Conservation (phyloP, 2,113 vertebrate species). For the Spermophilus dauricus region DNA sequence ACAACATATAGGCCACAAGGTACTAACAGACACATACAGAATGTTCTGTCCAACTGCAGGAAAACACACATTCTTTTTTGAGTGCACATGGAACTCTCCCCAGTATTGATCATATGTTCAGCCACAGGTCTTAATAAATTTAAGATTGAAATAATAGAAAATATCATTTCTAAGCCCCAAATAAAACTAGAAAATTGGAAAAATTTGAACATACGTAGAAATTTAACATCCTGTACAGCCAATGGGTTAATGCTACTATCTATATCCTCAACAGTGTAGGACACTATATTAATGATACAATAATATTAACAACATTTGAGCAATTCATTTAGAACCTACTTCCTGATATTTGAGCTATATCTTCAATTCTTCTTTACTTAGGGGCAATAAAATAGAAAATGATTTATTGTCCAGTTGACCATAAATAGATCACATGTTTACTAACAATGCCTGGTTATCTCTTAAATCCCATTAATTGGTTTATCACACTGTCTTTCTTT, state of each 20-base stretch:
- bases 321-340: neutral
- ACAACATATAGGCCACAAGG: neutral
- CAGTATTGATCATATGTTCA: neutral
- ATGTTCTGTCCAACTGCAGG: neutral
- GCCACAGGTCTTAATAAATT: neutral
- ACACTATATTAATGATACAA: neutral
- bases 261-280: neutral
- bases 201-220: neutral
- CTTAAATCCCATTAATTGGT: neutral
- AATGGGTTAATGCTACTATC: neutral
- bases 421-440: neutral
- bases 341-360: neutral
- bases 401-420: neutral
- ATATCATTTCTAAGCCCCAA: neutral
- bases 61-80: neutral
- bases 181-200: neutral
- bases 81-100: neutral
- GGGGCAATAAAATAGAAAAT: neutral
- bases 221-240: neutral
- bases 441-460: neutral
- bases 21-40: neutral
- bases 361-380: neutral
- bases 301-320: neutral
- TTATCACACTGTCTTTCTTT: neutral
- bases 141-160: neutral